These are phyloP conservation scores for Circaetus gallicus DNA, from an alignment of 2,113 vertebrate genomes.

Conservation along the genomic window DNA sequence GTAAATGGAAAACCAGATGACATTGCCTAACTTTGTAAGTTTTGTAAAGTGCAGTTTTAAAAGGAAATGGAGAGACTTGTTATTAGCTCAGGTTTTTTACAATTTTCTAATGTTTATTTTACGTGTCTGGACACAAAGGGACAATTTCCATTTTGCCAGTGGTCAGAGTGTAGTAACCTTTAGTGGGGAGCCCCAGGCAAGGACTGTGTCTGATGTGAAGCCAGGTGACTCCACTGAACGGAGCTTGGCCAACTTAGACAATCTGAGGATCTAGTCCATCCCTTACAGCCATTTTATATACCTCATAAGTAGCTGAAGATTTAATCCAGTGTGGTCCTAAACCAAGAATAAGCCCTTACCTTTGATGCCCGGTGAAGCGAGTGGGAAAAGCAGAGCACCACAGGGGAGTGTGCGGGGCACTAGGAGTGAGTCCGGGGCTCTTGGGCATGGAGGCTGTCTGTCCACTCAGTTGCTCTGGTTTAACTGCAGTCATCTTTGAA, in stretches of 20 bases:
- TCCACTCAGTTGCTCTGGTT: background rate
- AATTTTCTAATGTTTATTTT: background rate
- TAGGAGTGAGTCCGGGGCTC: background rate
- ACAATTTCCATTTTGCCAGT: background rate
- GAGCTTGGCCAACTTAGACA: background rate
- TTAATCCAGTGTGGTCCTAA: background rate
- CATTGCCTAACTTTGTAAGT: background rate
- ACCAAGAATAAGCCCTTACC: background rate
- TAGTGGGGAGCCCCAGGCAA: background rate
- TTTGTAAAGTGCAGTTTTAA: background rate
- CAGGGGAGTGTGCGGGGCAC: rapidly evolving
- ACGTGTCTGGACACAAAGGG: background rate
- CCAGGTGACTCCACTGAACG: rapidly evolving
- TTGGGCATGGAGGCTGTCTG: rapidly evolving
- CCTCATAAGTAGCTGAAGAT: background rate
- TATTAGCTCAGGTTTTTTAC: background rate
- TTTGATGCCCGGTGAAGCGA: background rate
- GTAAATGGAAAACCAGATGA: background rate
- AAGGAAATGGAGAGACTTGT: background rate
- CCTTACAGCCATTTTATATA: background rate
- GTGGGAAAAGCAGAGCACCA: background rate
- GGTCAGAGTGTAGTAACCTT: background rate
- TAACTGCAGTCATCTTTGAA: background rate
- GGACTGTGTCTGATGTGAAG: background rate
- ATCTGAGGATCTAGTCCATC: background rate